A percentile compares a stretch with the other conserved stretches of the same genome.
These are phyloP conservation scores for Benitochromis conjunctus DNA, from an alignment of 2,113 vertebrate species.

Conservation along the genomic window DNA sequence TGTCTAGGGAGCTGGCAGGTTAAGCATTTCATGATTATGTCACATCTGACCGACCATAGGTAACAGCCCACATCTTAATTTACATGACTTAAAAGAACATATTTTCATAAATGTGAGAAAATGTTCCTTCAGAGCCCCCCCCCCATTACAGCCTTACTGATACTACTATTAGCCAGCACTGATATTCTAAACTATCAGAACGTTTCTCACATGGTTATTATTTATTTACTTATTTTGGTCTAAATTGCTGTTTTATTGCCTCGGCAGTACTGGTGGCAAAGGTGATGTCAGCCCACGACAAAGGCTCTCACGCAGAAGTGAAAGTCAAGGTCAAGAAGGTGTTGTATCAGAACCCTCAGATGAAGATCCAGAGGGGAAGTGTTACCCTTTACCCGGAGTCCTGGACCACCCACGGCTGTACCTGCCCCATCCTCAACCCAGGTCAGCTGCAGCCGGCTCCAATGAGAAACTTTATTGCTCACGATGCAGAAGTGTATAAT, in stretches of 20 bases:
- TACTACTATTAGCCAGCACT: background rate
- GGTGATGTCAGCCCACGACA: slow-evolving; percentile 91
- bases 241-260: background rate
- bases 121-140: background rate
- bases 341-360: slow-evolving; percentile 78
- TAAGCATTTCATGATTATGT: background rate
- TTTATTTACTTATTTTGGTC: background rate
- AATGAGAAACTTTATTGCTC: background rate
- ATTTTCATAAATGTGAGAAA: background rate
- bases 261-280: slow-evolving; percentile 84
- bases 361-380: slow-evolving; percentile 81
- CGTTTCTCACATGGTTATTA: background rate
- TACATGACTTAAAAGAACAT: background rate
- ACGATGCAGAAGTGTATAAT: background rate
- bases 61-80: background rate
- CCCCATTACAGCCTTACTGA: background rate
- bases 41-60: background rate
- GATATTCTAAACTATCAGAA: background rate
- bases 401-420: slow-evolving; percentile 91
- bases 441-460: slow-evolving; percentile 69
- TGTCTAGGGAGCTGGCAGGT: background rate
- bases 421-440: slow-evolving; percentile 92
- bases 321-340: slow-evolving; percentile 93
- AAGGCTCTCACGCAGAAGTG: slow-evolving; percentile 94
- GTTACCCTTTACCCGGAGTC: slow-evolving; percentile 87